Evolutionary conservation across 2,888 invertebrate genomes (phyloP).

Genomic region (Clistopyga incitator): DNA sequence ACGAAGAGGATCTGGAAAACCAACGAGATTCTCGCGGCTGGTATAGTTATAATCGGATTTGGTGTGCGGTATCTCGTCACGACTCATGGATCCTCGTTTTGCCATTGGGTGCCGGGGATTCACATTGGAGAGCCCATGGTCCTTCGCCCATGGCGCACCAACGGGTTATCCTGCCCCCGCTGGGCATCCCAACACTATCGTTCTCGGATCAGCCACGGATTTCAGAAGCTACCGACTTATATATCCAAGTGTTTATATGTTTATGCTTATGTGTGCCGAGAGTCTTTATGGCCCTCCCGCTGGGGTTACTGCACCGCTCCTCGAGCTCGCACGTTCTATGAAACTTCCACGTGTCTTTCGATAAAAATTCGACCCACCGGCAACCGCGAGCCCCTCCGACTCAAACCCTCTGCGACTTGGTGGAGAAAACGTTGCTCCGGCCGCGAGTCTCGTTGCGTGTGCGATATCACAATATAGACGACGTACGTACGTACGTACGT

Average conservation of each 20-base stretch:
- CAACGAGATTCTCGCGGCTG: background rate
- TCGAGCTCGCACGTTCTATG: slow-evolving; percentile 5
- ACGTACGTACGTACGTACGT: too few species aligned
- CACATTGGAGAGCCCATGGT: slow-evolving; percentile 22
- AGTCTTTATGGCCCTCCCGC: slow-evolving; percentile 81
- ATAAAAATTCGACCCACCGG: background rate
- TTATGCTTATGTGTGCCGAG: slow-evolving; percentile 78
- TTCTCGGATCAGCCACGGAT: slow-evolving; percentile 81
- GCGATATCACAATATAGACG: slow-evolving; percentile 7
- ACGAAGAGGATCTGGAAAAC: background rate
- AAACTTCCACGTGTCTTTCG: background rate
- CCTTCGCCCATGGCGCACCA: slow-evolving; percentile 1
- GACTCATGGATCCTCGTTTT: slow-evolving; percentile 73
- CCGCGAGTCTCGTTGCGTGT: too few species aligned
- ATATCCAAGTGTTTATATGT: slow-evolving; percentile 78
- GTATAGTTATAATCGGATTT: slow-evolving; percentile 19
- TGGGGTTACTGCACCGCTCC: slow-evolving; percentile 59
- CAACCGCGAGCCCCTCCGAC: too few species aligned
- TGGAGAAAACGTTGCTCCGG: too few species aligned
- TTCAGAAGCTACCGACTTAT: slow-evolving; percentile 82
- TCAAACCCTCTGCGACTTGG: background rate
- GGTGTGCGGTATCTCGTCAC: slow-evolving; percentile 76
- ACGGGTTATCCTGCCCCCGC: slow-evolving; percentile 71
- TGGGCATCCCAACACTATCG: slow-evolving; percentile 82
- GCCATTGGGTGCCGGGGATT: slow-evolving; percentile 74